Percentiles rank a stretch among this genome's conserved stretches.
These are phyloP conservation scores for Delphinapterus leucas DNA, from an alignment of 2,113 vertebrate species.

Conservation along the genomic window DNA sequence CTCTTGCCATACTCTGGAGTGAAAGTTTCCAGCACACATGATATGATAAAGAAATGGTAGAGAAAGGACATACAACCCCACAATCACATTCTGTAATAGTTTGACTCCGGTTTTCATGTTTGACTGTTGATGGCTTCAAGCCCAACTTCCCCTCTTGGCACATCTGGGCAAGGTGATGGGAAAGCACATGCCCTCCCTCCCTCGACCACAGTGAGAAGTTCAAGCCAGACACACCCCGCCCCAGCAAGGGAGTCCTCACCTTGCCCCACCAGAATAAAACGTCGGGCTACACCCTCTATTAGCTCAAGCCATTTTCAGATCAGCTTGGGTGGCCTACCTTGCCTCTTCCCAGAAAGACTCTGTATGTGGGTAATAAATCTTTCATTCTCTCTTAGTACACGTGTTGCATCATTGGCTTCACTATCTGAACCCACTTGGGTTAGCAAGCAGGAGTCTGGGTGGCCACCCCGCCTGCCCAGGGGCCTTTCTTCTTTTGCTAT, in stretches of 20 bases:
- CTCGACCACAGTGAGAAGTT: background rate
- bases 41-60: too few species aligned
- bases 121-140: background rate
- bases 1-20: background rate
- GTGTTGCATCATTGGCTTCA: background rate
- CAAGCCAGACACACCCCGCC: background rate
- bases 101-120: background rate
- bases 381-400: background rate
- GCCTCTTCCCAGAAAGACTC: background rate
- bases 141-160: background rate
- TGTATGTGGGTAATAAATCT: background rate
- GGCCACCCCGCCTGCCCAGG: background rate
- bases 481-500: background rate
- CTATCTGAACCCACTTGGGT: background rate
- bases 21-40: background rate
- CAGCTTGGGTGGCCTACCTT: background rate
- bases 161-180: too few species aligned
- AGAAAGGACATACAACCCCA: background rate
- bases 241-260: background rate
- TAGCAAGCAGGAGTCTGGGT: background rate
- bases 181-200: background rate
- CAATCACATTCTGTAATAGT: background rate
- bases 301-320: background rate
- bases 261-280: background rate
- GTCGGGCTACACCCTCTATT: too few species aligned